Evolutionary conservation across 1,140 invertebrate genomes (phyloP).

Genomic region (Sesamia nonagrioides): DNA sequence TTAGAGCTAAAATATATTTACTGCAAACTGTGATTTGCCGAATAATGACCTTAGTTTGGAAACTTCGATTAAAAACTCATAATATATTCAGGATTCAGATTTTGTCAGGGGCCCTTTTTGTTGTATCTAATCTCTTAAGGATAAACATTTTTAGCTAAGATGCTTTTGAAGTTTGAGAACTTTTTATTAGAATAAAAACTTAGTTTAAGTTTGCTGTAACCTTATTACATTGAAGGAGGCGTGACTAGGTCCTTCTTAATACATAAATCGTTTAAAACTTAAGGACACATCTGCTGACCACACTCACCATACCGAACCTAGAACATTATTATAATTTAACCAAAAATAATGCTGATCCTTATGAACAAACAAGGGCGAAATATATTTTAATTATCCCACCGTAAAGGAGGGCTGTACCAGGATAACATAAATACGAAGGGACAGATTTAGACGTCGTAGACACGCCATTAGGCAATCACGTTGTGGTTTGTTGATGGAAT

Average conservation of each 20-base stretch:
- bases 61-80: no score
- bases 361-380: not conserved
- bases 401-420: slow-evolving; percentile 9
- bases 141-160: no score
- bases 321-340: not conserved
- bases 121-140: no score
- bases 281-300: not conserved
- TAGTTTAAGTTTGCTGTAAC: no score
- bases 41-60: no score
- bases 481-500: slow-evolving; percentile 3
- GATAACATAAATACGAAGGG: slow-evolving; percentile 23
- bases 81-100: no score
- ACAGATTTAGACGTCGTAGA: slow-evolving; percentile 1
- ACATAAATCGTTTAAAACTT: not conserved
- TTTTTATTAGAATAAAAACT: no score
- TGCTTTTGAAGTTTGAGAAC: no score
- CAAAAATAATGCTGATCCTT: not conserved
- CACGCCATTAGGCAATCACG: slow-evolving; percentile 28
- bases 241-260: not conserved
- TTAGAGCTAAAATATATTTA: not conserved
- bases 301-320: not conserved
- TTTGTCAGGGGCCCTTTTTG: no score
- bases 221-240: not conserved
- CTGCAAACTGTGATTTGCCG: not conserved
- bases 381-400: slow-evolving; percentile 7